A percentile compares a stretch with the other conserved stretches of the same genome.
Conservation (phyloP, 2,888 invertebrate genomes). For the Slavum lentiscoides region DNA sequence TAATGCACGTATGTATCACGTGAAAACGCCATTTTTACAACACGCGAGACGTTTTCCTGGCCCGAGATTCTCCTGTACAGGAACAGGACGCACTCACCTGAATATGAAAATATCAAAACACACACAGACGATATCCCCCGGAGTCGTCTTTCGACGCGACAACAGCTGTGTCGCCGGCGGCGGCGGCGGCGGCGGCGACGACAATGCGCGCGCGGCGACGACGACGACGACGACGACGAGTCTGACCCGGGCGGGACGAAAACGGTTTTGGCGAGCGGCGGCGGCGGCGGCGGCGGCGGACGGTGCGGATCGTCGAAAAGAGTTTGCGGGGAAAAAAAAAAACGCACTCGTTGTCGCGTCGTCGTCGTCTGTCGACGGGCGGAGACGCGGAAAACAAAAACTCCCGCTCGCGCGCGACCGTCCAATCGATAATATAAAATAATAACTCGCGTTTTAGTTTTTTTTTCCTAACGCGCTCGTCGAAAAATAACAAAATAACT, state of each 20-base stretch:
- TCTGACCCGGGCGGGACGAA: not conserved
- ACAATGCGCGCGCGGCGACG: not conserved
- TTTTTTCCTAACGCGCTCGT: conserved; percentile 15
- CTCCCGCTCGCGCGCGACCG: not conserved
- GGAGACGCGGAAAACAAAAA: conserved; percentile 44
- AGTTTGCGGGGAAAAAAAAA: conserved; percentile 23
- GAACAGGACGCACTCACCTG: too few species aligned
- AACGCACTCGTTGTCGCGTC: conserved; percentile 6
- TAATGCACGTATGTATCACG: too few species aligned
- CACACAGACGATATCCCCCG: too few species aligned
- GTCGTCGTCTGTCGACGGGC: not conserved
- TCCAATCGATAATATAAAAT: conserved; percentile 14
- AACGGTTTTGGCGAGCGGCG: not conserved
- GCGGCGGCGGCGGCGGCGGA: not conserved
- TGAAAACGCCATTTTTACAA: too few species aligned
- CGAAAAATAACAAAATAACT: conserved; percentile 12
- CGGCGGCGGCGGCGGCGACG: not conserved
- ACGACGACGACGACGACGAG: not conserved
- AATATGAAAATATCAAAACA: too few species aligned
- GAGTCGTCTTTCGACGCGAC: not conserved
- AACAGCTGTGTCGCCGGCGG: not conserved
- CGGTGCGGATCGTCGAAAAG: not conserved
- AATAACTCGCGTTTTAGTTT: conserved; percentile 37
- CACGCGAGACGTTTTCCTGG: too few species aligned
- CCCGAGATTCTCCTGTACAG: too few species aligned